Evolutionary conservation across 2,797 vertebrate genomes (phyloP), one percentile per base, ranked within the genome.

Genomic region (Mus minutoides): DNA sequence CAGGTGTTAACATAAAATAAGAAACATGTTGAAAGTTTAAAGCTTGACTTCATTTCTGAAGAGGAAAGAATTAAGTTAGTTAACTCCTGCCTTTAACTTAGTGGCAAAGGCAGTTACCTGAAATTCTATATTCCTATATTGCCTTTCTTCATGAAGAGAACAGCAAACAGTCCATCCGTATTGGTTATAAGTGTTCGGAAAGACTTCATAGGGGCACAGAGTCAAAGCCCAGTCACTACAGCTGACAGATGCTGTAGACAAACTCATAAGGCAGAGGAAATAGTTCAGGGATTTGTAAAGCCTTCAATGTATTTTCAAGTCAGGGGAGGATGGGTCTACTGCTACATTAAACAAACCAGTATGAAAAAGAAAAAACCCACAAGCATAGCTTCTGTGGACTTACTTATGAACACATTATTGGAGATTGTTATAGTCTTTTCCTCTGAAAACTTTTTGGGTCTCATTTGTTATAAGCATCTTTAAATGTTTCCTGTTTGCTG

Each of bases 21-120:
- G 56, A 79, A 71, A 67, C 37, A 75, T 26, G 40, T 1, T 34
- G 21, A 71, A 49, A 46, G 49, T 83, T 77, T 82, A 94, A 87
- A 90, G 26, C n/a, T 16, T 92, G 37, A 73, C 71, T 43, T 92
- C n/a, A 84, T 46, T 94, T 93, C 52, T 73, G 56, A 83, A 64
- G 64, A 84, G 43, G 49, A 94, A 95, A 71, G 91, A 95, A 62
- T 40, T 75, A 40, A 21, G 22, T 43, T 75, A 40, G 71, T 24
- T 43, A 43, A 40, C 64, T 8, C 29, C 26, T 77, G 6, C 54
- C 37, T n/a, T 43, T 58, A 79, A 88, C 16, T 76, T 8, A 79
- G 54, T 37, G 71, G 29, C 52, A 76, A n/a, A 91, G 49, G 64
- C 3, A 49, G 6, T 76, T 58, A 95, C 37, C 86, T 90, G 29